phyloP scores from a whole-genome alignment of 2,113 vertebrate species.

The Pelvicachromis taeniatus region DNA sequence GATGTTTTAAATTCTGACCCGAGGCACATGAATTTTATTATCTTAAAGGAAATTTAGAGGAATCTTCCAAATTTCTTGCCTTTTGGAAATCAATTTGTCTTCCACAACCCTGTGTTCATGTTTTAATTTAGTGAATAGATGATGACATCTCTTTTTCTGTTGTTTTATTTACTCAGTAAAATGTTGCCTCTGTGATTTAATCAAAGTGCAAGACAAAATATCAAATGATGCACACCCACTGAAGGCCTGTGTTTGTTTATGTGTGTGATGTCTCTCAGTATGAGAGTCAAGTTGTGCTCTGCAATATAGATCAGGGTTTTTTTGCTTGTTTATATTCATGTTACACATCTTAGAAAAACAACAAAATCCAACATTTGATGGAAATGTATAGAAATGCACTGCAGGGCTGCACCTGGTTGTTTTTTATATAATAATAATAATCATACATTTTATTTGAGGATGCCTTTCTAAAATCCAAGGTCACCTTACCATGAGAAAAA shows the following conservation, averaged over 20 bases:
- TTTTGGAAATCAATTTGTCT: neutral
- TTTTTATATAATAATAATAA: neutral
- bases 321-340: neutral
- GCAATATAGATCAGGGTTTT: neutral
- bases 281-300: neutral
- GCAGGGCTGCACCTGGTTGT: neutral
- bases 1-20: neutral
- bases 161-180: neutral
- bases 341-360: neutral
- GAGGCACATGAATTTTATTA: neutral
- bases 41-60: neutral
- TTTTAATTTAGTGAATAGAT: neutral
- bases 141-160: neutral
- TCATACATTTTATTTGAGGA: too few species aligned
- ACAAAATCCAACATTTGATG: neutral
- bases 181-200: neutral
- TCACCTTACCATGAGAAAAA: too few species aligned
- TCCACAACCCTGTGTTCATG: neutral
- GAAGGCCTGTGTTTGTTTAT: neutral
- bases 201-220: neutral
- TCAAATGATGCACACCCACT: neutral
- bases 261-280: neutral
- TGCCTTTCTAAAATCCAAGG: too few species aligned
- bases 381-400: neutral
- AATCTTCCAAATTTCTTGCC: neutral